Percentiles rank a stretch among this genome's conserved stretches.
Evolutionary conservation across 2,888 invertebrate species (phyloP).

Genomic region (Rhagonycha lutea): DNA sequence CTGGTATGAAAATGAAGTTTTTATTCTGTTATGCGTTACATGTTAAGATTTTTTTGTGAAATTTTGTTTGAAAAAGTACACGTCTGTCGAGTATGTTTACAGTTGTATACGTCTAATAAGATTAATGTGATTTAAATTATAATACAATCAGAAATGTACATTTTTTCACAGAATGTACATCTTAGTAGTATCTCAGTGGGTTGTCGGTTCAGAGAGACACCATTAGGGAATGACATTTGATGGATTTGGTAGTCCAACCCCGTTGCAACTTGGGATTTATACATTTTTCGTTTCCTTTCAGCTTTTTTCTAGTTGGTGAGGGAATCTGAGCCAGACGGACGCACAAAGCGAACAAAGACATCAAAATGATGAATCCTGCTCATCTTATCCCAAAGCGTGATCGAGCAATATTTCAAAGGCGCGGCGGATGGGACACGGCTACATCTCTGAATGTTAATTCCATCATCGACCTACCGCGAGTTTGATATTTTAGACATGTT

Average conservation of each 20-base stretch:
- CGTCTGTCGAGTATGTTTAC: neutral
- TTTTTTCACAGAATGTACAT: constrained; percentile 25
- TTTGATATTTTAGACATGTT: constrained; percentile 33
- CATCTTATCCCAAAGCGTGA: constrained; percentile 59
- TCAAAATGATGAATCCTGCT: constrained; percentile 59
- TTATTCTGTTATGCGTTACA: neutral
- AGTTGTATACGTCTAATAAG: neutral
- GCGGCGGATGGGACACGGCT: constrained; percentile 50
- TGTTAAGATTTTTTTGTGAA: neutral
- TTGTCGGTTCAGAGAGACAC: constrained; percentile 47
- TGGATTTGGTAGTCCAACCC: constrained; percentile 50
- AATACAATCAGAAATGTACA: constrained; percentile 13
- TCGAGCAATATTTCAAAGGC: constrained; percentile 58
- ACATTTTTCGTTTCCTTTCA: constrained; percentile 50
- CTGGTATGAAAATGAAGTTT: neutral
- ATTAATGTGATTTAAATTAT: constrained; percentile 14
- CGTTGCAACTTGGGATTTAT: constrained; percentile 52
- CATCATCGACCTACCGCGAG: constrained; percentile 48
- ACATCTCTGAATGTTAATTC: constrained; percentile 56
- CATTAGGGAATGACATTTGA: constrained; percentile 54
- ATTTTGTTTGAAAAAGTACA: neutral
- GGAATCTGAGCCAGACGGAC: constrained; percentile 44
- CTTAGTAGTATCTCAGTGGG: constrained; percentile 34
- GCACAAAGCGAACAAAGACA: constrained; percentile 57
- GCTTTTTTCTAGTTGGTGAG: constrained; percentile 45